A percentile compares a stretch with the other conserved stretches of the same genome.
Evolutionary conservation across 2,797 vertebrate genomes (phyloP).

Genomic region (Eurystomus glaucurus): DNA sequence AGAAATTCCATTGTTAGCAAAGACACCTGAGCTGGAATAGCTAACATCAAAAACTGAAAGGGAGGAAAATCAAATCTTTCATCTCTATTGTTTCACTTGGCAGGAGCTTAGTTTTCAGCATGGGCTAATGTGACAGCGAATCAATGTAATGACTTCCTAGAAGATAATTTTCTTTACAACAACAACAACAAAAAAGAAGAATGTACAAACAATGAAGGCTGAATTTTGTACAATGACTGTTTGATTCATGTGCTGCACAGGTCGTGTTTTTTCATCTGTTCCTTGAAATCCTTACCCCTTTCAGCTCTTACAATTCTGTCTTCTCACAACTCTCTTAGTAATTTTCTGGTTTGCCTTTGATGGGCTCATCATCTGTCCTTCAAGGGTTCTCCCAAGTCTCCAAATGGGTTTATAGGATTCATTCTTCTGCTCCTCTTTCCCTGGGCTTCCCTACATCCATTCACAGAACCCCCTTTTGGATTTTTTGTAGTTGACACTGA

Average conservation of each 20-base stretch:
- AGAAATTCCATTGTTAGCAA: not conserved
- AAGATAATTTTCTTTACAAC: slow-evolving; percentile 43
- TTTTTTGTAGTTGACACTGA: not conserved
- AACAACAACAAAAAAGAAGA: slow-evolving; percentile 15
- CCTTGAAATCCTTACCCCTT: not conserved
- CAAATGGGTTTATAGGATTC: not conserved
- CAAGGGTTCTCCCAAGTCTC: not conserved
- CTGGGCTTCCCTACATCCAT: accelerated
- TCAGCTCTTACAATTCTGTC: not conserved
- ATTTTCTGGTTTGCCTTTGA: not conserved
- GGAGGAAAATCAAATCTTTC: slow-evolving; percentile 1
- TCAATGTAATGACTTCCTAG: slow-evolving; percentile 46
- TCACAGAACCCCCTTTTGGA: not conserved
- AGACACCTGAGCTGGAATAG: not conserved
- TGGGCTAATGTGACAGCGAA: slow-evolving; percentile 38
- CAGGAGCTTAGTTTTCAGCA: slow-evolving; percentile 6
- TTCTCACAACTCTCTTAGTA: not conserved
- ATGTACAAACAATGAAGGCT: not conserved
- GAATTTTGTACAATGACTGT: not conserved
- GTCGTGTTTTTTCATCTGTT: not conserved
- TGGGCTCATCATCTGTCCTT: not conserved
- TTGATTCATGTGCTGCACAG: not conserved
- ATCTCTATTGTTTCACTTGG: slow-evolving; percentile 30
- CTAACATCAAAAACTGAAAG: not conserved
- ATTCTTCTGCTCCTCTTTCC: not conserved